Evolutionary conservation across 2,113 vertebrate species (phyloP).

Genomic region (Pelodiscus sinensis): DNA sequence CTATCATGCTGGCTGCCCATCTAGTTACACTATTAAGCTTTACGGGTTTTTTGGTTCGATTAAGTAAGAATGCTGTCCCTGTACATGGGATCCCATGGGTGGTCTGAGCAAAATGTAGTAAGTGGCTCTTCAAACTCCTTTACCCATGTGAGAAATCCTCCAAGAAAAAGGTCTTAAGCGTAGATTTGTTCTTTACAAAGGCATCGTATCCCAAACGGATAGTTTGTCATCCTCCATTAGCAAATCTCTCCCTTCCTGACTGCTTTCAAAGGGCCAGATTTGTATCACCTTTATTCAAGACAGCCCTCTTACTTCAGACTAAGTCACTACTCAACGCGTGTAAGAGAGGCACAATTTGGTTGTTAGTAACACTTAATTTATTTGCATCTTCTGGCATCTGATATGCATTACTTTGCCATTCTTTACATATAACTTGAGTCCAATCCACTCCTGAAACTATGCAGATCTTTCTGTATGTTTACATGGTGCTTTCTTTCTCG

Average conservation of each 20-base stretch:
- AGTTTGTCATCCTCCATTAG: neutral
- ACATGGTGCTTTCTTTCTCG: neutral
- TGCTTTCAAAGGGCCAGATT: neutral
- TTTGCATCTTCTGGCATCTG: neutral
- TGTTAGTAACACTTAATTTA: neutral
- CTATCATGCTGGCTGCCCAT: neutral
- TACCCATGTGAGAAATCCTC: neutral
- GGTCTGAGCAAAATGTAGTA: neutral
- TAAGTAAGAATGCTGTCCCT: neutral
- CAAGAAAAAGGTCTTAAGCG: neutral
- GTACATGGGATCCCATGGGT: neutral
- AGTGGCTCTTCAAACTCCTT: neutral
- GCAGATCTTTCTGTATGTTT: neutral
- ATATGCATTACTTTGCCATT: neutral
- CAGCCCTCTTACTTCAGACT: neutral
- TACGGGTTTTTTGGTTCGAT: neutral
- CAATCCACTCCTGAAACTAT: neutral
- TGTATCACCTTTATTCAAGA: neutral
- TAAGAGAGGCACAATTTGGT: neutral
- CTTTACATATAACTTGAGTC: neutral
- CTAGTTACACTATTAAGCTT: neutral
- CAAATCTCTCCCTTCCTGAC: neutral
- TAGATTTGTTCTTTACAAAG: neutral
- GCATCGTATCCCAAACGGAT: neutral
- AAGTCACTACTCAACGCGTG: neutral